These are phyloP conservation scores for Misgurnus mizolepis DNA, from an alignment of 2,113 vertebrate species.

Conservation along the genomic window DNA sequence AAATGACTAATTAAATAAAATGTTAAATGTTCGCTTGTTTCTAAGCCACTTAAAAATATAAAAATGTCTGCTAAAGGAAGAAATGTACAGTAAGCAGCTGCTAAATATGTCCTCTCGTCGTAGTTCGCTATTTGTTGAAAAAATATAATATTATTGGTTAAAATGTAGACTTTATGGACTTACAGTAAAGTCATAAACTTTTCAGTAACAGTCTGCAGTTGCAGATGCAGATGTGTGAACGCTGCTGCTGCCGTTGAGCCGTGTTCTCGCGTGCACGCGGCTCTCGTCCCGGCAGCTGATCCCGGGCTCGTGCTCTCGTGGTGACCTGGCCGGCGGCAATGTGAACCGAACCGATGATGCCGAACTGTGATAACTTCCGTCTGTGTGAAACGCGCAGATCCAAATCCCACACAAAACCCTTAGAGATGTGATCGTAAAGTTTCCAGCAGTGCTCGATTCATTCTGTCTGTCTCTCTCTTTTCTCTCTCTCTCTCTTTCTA, in stretches of 20 bases:
- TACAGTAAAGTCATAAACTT: slow-evolving; percentile 27
- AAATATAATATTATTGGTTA: not conserved
- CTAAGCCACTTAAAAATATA: no score
- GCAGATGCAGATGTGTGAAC: not conserved
- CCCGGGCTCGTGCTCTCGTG: slow-evolving; percentile 28
- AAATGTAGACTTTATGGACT: not conserved
- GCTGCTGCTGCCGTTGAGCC: not conserved
- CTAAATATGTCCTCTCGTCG: not conserved
- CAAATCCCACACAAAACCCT: not conserved
- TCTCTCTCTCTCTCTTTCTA: not conserved
- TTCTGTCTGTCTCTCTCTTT: not conserved
- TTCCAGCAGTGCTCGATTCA: not conserved
- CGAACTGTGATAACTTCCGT: not conserved
- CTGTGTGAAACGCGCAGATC: slow-evolving; percentile 7
- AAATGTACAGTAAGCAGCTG: not conserved
- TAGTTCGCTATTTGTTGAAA: not conserved
- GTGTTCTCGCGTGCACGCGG: not conserved
- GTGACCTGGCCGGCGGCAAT: slow-evolving; percentile 64
- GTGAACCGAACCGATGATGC: slow-evolving; percentile 20
- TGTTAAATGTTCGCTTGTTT: no score
- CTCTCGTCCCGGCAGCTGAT: slow-evolving; percentile 4
- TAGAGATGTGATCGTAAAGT: not conserved
- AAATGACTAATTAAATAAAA: no score
- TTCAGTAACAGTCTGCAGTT: slow-evolving; percentile 1
- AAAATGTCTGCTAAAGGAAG: no score